Evolutionary conservation across 2,113 vertebrate species (phyloP).

Genomic region (Urocolius indicus): DNA sequence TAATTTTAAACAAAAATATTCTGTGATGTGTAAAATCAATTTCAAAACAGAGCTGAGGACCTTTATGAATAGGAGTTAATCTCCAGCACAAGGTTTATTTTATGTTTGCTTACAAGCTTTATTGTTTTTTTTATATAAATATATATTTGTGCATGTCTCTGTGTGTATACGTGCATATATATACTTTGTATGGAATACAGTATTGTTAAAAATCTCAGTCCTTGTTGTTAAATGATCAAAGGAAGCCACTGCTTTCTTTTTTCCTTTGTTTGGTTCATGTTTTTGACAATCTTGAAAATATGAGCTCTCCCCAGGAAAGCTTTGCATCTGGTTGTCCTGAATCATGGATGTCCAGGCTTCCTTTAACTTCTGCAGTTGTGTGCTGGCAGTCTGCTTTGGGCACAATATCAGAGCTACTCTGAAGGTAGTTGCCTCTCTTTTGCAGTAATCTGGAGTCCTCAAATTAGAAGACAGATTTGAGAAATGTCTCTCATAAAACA

Average conservation of each 20-base stretch:
- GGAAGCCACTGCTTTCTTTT: not conserved
- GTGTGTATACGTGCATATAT: not conserved
- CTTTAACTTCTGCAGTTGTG: not conserved
- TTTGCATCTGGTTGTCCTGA: not conserved
- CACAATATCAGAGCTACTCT: not conserved
- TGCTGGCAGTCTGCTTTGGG: not conserved
- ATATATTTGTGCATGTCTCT: not conserved
- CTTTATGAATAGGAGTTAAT: not conserved
- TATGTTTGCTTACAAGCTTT: no score
- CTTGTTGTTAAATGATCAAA: not conserved
- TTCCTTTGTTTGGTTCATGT: not conserved
- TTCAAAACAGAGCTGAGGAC: not conserved
- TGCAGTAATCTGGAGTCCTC: not conserved
- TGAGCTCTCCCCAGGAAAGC: not conserved
- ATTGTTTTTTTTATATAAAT: not conserved
- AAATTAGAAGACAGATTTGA: not conserved
- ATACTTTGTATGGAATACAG: not conserved
- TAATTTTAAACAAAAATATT: conserved; percentile 1
- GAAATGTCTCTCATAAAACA: conserved; percentile 8
- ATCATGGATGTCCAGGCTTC: not conserved
- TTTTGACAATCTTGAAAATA: not conserved
- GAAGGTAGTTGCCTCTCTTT: not conserved
- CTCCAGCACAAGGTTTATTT: not conserved
- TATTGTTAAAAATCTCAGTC: not conserved
- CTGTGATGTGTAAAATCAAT: not conserved